A percentile compares a stretch with the other conserved stretches of the same genome.
Evolutionary conservation across 23 tunicate genomes (phyloP).

Genomic region (Ciona savignyi): DNA sequence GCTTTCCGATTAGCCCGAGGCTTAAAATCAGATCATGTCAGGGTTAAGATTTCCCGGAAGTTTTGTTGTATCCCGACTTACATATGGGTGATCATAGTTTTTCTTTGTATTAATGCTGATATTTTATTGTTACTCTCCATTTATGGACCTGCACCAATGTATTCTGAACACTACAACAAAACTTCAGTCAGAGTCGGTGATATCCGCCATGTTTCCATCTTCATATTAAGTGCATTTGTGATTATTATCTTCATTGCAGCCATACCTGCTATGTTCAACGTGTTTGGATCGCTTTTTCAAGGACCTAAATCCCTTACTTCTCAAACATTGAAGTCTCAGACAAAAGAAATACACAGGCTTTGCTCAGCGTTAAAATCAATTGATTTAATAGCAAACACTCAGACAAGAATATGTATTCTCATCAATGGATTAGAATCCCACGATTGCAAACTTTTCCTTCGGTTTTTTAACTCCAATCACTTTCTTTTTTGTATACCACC

Average conservation of each 20-base stretch:
- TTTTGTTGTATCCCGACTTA: conserved; percentile 75
- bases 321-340: conserved; percentile 1
- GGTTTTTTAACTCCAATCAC: conserved; percentile 41
- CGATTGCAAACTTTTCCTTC: conserved; percentile 38
- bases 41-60: not conserved
- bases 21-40: not conserved
- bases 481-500: conserved; percentile 41
- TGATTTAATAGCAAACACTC: conserved; percentile 52
- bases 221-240: not conserved
- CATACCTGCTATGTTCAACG: not conserved
- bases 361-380: conserved; percentile 37
- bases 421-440: conserved; percentile 63
- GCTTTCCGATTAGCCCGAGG: conserved; percentile 49
- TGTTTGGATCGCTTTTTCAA: conserved; percentile 18
- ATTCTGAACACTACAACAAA: not conserved
- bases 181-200: not conserved
- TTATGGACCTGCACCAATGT: conserved; percentile 30
- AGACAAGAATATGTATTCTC: conserved; percentile 66
- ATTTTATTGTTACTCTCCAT: conserved; percentile 23
- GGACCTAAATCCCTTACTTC: conserved; percentile 22
- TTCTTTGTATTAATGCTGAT: conserved; percentile 15
- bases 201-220: not conserved
- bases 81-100: conserved; percentile 15
- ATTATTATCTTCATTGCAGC: conserved; percentile 11
- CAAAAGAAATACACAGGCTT: conserved; percentile 24